Conservation (phyloP, 2,113 vertebrate genomes). For the Ictalurus furcatus region DNA sequence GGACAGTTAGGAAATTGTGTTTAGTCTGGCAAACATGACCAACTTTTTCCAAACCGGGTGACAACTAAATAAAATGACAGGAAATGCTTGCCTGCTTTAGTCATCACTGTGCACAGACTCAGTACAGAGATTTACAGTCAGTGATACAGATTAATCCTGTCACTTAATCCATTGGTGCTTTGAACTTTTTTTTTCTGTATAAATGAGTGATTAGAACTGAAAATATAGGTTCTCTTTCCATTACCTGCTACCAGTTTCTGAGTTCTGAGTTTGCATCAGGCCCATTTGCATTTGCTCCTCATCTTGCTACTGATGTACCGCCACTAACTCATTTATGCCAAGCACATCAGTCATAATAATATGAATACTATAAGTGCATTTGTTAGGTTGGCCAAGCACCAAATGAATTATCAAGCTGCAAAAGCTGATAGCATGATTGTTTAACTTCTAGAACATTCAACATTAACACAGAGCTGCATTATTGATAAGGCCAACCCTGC, state of each 20-base stretch:
- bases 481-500: conserved; percentile 35
- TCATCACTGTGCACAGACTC: not conserved
- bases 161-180: not conserved
- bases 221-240: not conserved
- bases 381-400: not conserved
- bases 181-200: not conserved
- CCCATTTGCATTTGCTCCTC: not conserved
- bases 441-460: not conserved
- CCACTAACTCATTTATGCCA: not conserved
- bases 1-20: conserved; percentile 17
- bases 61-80: not conserved
- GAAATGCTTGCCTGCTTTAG: not conserved
- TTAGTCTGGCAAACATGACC: conserved; percentile 27
- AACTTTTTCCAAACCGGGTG: conserved; percentile 1
- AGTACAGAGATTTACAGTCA: not conserved
- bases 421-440: not conserved
- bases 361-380: not conserved
- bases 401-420: not conserved
- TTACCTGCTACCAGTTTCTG: not conserved
- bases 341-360: not conserved
- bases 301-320: not conserved
- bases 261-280: not conserved
- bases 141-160: not conserved
- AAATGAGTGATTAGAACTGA: not conserved
- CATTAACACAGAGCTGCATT: conserved; percentile 36